Evolutionary conservation across 2,797 vertebrate genomes (phyloP).

Genomic region (Tapera naevia): DNA sequence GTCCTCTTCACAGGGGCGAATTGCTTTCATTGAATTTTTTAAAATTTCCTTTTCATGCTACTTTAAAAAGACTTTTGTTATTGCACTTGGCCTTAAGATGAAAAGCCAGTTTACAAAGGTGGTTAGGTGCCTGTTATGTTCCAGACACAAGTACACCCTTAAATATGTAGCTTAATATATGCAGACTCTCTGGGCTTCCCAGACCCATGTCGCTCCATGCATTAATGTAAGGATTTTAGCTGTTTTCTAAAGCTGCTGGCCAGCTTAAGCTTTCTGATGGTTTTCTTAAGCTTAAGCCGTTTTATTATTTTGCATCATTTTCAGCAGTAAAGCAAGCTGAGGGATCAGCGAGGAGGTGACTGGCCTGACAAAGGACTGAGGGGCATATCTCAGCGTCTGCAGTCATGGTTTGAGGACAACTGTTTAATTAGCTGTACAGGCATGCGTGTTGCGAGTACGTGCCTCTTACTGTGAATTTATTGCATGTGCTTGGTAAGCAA

Average conservation of each 20-base stretch:
- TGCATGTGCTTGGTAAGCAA: slow-evolving; percentile 50
- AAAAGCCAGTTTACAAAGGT: slow-evolving; percentile 40
- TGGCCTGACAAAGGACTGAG: not conserved
- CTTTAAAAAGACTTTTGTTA: slow-evolving; percentile 33
- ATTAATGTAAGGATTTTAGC: slow-evolving; percentile 13
- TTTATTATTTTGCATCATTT: slow-evolving; percentile 11
- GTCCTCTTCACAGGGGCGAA: not conserved
- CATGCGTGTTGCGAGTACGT: slow-evolving; percentile 10
- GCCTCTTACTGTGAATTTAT: slow-evolving; percentile 45
- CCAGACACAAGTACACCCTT: slow-evolving; percentile 23
- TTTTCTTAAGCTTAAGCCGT: slow-evolving; percentile 6
- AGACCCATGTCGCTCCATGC: not conserved
- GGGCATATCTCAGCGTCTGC: not conserved
- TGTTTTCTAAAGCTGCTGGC: slow-evolving; percentile 8
- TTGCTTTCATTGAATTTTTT: not conserved
- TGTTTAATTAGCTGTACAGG: slow-evolving; percentile 46
- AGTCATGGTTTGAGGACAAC: not conserved
- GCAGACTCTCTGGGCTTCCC: slow-evolving; percentile 15
- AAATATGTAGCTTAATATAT: slow-evolving; percentile 29
- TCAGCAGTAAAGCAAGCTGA: not conserved
- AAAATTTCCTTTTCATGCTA: slow-evolving; percentile 25
- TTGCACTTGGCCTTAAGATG: slow-evolving; percentile 45
- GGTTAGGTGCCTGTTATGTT: slow-evolving; percentile 48
- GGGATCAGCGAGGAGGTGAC: not conserved
- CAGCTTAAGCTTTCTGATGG: not conserved